Evolutionary conservation across 2,797 vertebrate species (phyloP).

Genomic region (Crocidura indochinensis): DNA sequence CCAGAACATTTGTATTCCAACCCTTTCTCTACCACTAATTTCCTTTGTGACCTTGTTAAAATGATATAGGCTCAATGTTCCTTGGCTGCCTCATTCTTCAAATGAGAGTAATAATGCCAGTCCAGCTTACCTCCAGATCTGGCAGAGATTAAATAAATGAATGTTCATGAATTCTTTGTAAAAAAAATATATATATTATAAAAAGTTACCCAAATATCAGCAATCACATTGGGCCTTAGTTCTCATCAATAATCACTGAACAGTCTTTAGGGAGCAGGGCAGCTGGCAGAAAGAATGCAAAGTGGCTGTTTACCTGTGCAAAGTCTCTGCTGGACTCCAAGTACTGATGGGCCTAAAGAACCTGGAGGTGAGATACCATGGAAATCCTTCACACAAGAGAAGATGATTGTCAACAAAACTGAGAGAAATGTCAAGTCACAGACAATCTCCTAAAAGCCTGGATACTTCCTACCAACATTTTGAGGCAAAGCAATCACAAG

Average conservation of each 20-base stretch:
- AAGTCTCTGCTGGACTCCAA: conserved; percentile 53
- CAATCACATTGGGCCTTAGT: conserved; percentile 20
- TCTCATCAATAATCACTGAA: conserved; percentile 73
- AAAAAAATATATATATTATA: conserved; percentile 30
- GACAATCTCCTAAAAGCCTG: neutral
- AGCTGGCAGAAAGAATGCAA: conserved; percentile 59
- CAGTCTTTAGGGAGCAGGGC: conserved; percentile 35
- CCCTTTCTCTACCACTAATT: neutral
- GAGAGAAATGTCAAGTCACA: conserved; percentile 53
- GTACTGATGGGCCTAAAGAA: conserved; percentile 37
- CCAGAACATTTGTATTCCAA: conserved; percentile 56
- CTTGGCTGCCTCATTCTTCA: conserved; percentile 59
- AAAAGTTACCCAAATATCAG: conserved; percentile 72
- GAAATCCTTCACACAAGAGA: conserved; percentile 59
- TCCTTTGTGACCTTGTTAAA: conserved; percentile 72
- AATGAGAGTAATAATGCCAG: conserved; percentile 60
- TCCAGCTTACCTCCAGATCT: conserved; percentile 23
- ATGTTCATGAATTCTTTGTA: conserved; percentile 69
- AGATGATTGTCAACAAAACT: conserved; percentile 64
- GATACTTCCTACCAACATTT: conserved; percentile 27
- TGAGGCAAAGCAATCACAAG: conserved; percentile 49
- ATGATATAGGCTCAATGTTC: conserved; percentile 8
- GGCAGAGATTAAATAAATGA: conserved; percentile 65
- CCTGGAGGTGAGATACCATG: conserved; percentile 5
- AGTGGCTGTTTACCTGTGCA: conserved; percentile 56